Evolutionary conservation across 2,797 vertebrate genomes (phyloP).

Genomic region (Spheniscus humboldti): DNA sequence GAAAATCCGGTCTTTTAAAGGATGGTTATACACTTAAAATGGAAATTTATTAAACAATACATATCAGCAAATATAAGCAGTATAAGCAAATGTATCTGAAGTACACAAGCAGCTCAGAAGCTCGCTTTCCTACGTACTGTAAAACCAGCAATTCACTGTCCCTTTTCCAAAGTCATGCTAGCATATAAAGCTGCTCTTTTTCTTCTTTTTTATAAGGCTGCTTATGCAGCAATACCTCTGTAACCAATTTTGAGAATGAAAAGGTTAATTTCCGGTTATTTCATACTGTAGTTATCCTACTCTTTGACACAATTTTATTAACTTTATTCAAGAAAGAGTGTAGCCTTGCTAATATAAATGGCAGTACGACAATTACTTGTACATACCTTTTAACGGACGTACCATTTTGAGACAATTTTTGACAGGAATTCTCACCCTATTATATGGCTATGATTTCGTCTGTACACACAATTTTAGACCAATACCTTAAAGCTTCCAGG

Average conservation of each 20-base stretch:
- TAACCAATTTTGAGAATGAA: not conserved
- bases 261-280: not conserved
- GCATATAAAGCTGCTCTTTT: not conserved
- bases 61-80: not conserved
- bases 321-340: not conserved
- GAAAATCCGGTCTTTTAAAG: not conserved
- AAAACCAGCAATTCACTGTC: not conserved
- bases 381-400: accelerated
- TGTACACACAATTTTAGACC: not conserved
- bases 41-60: not conserved
- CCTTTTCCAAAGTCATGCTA: not conserved
- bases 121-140: accelerated
- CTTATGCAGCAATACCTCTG: not conserved
- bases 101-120: not conserved
- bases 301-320: not conserved
- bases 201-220: too few relatives aligned
- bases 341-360: not conserved
- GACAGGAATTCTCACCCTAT: not conserved
- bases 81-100: not conserved
- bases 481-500: not conserved
- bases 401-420: not conserved
- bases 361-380: accelerated
- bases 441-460: not conserved
- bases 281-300: not conserved
- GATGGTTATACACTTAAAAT: not conserved